phyloP scores from a whole-genome alignment of 2,888 invertebrate species.

The Polyommatus icarus region DNA sequence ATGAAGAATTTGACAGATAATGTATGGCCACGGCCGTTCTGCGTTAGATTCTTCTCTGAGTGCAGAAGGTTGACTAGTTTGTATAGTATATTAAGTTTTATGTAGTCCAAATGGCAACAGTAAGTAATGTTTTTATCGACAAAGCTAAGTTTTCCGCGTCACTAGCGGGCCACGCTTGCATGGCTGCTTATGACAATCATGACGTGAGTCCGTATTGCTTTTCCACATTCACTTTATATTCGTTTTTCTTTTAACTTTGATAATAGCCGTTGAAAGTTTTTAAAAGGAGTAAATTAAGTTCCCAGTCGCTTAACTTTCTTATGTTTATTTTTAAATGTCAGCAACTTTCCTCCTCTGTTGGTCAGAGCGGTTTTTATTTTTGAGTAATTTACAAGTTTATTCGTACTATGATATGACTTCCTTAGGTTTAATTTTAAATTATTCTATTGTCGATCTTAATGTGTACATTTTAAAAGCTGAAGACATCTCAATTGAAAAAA shows the following conservation, averaged over 20 bases:
- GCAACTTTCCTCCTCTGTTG: neutral
- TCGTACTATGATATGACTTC: neutral
- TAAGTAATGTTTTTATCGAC: conserved; percentile 19
- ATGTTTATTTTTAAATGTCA: conserved; percentile 1
- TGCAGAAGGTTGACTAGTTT: too few relatives aligned
- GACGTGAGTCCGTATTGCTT: conserved; percentile 32
- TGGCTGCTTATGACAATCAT: conserved; percentile 35
- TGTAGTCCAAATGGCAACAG: neutral
- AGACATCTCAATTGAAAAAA: neutral
- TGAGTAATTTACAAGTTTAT: neutral
- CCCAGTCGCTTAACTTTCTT: neutral
- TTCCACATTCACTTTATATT: conserved; percentile 29
- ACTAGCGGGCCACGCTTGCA: conserved; percentile 28
- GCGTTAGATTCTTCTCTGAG: too few relatives aligned
- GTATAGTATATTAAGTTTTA: too few relatives aligned
- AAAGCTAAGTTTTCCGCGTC: conserved; percentile 13
- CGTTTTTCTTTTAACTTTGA: conserved; percentile 30
- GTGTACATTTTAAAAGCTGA: neutral
- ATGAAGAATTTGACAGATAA: too few relatives aligned
- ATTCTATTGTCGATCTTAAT: neutral
- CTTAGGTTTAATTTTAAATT: neutral
- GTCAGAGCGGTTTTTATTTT: neutral
- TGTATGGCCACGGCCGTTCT: too few relatives aligned
- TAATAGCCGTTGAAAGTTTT: conserved; percentile 26
- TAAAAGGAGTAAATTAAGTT: conserved; percentile 34